Percentiles rank a stretch among this genome's conserved stretches.
Conservation (phyloP, 2,888 invertebrate genomes). For the Amaurobius ferox region DNA sequence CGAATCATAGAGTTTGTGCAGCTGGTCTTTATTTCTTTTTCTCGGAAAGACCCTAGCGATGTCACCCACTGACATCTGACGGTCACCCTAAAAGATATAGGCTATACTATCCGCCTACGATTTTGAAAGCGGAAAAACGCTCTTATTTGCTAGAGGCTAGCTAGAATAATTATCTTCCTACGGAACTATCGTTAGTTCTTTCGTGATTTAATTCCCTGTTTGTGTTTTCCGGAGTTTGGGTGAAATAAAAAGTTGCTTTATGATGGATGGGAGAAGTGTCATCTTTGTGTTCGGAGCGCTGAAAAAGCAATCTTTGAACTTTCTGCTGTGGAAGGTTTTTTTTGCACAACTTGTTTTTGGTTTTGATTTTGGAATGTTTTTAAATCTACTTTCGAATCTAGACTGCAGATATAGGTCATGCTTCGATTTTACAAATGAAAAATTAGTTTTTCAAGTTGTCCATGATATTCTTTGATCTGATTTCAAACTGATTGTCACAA, state of each 20-base stretch:
- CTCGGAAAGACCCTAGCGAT: slow-evolving; percentile 36
- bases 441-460: too few relatives aligned
- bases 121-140: slow-evolving; percentile 21
- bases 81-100: slow-evolving; percentile 40
- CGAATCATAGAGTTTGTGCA: slow-evolving; percentile 43
- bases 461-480: too few relatives aligned
- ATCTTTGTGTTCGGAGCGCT: too few relatives aligned
- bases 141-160: slow-evolving; percentile 6
- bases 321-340: too few relatives aligned
- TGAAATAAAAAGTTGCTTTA: background rate
- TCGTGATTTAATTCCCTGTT: slow-evolving; percentile 16
- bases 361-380: too few relatives aligned
- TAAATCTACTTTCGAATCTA: too few relatives aligned
- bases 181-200: background rate
- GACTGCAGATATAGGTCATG: too few relatives aligned
- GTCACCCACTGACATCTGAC: slow-evolving; percentile 63
- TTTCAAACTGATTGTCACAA: too few relatives aligned
- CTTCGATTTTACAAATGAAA: too few relatives aligned
- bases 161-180: slow-evolving; percentile 17
- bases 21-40: slow-evolving; percentile 43
- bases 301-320: too few relatives aligned
- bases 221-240: background rate
- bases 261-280: too few relatives aligned
- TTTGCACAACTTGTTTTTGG: too few relatives aligned
- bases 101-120: slow-evolving; percentile 50